These are phyloP conservation scores for Picus viridis DNA, from an alignment of 2,797 vertebrate species.

Conservation along the genomic window DNA sequence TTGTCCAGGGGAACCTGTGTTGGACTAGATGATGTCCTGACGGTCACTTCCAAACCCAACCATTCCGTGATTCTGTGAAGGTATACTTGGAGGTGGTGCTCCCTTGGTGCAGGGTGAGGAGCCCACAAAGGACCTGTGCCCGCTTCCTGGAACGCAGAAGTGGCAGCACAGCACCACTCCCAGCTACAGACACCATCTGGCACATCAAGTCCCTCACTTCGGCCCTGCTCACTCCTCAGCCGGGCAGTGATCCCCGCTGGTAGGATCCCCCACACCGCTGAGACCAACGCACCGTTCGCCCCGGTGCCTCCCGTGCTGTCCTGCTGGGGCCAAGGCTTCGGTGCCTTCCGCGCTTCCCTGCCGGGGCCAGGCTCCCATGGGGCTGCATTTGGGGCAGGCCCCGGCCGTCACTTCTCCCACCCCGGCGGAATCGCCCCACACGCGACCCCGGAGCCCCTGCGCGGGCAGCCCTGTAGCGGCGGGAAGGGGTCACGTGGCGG, in stretches of 20 bases:
- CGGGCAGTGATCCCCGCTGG: not conserved
- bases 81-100: not conserved
- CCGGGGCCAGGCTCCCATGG: too few species aligned
- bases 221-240: too few species aligned
- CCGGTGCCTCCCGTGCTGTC: not conserved
- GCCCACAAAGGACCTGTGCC: not conserved
- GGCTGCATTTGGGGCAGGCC: not conserved
- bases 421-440: not conserved
- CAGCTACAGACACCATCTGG: not conserved
- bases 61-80: not conserved
- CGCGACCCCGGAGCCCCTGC: accelerated
- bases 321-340: too few species aligned
- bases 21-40: too few species aligned
- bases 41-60: too few species aligned
- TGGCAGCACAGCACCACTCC: not conserved
- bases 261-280: too few species aligned
- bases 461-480: not conserved
- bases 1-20: too few species aligned
- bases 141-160: not conserved
- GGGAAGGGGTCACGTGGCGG: not conserved
- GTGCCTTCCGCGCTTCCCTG: too few species aligned
- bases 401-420: not conserved
- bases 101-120: not conserved
- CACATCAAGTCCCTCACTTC: too few species aligned
- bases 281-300: too few species aligned